Evolutionary conservation across 2,888 invertebrate species (phyloP), one percentile per base, ranked within the genome.

Genomic region (Scotopteryx bipunctaria): DNA sequence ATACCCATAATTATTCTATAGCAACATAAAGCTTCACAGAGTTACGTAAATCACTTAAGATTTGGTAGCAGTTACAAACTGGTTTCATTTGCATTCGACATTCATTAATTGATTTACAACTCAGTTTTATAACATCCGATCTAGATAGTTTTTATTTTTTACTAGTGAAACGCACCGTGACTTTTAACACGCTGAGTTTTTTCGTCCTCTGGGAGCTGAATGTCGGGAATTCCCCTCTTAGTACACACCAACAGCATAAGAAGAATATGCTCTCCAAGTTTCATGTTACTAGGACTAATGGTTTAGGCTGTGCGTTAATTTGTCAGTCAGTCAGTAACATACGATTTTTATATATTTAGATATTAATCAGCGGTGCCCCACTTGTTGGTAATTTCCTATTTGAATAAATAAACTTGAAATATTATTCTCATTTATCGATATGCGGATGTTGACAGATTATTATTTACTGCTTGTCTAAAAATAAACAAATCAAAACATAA

Each of bases 81-180:
- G 50, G 69, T 70, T 63, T 56, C 51, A 67, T 69, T 69, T 62
- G 55, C 66, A 65, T 71, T 62, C 59, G 67, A 64, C 59, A 64
- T 57, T 55, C 51, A 63, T 66, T 67, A 63, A 70, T 70, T 73
- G 67, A 71, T 69, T 73, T 66, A 71, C 57, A 53, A 61, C 66
- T 60, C 57, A 63, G 65, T 64, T 66, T 63, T 57, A 54, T 59
- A 33, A 63, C 66, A 61, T 71, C 71, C 68, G 69, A 71, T 73
- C 65, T 56, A 64, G 51, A 65, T 69, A 53, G 38, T 42, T 54
- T 55, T 57, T 37, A 50, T 29, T 49, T 47, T 43, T 59, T 19
- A 43, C 11, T n/a, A n/a, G n/a, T n/a, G n/a, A n/a, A n/a, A n/a
- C n/a, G n/a, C n/a, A n/a, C n/a, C n/a, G n/a, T n/a, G n/a, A n/a